Percentiles rank a stretch among this genome's conserved stretches.
Evolutionary conservation across 2,888 invertebrate species (phyloP).

Genomic region (Rhagium mordax): DNA sequence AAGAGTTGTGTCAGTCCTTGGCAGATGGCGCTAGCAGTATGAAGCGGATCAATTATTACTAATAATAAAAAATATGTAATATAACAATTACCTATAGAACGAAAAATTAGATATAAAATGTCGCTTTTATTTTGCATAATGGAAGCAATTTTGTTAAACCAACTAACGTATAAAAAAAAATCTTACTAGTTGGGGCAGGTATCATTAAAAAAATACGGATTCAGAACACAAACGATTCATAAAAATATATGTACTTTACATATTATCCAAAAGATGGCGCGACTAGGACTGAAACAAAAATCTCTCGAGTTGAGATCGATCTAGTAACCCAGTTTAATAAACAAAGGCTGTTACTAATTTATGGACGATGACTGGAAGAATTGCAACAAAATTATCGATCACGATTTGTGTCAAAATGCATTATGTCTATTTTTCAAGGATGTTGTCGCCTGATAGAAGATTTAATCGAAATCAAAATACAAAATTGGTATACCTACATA

Average conservation of each 20-base stretch:
- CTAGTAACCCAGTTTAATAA: slow-evolving; percentile 33
- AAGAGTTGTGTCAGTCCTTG: no score
- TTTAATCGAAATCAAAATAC: slow-evolving; percentile 3
- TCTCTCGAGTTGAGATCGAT: slow-evolving; percentile 16
- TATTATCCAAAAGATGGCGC: background rate
- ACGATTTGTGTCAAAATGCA: slow-evolving; percentile 36
- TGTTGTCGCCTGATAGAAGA: slow-evolving; percentile 24
- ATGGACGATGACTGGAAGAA: slow-evolving; percentile 38
- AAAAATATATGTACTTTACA: background rate
- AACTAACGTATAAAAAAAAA: no score
- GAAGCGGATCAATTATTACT: no score
- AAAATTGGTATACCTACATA: slow-evolving; percentile 12
- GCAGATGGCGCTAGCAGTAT: background rate
- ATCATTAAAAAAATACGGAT: no score
- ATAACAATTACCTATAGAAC: no score
- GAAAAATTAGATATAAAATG: no score
- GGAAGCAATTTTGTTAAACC: no score
- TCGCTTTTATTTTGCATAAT: no score
- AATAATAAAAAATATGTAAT: no score
- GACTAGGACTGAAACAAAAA: background rate
- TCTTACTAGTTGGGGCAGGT: no score
- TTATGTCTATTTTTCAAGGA: slow-evolving; percentile 30
- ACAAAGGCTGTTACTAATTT: slow-evolving; percentile 39
- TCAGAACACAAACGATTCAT: no score
- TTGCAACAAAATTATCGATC: slow-evolving; percentile 36